Evolutionary conservation across 2,113 vertebrate species (phyloP).

Genomic region (Laticauda laticaudata): DNA sequence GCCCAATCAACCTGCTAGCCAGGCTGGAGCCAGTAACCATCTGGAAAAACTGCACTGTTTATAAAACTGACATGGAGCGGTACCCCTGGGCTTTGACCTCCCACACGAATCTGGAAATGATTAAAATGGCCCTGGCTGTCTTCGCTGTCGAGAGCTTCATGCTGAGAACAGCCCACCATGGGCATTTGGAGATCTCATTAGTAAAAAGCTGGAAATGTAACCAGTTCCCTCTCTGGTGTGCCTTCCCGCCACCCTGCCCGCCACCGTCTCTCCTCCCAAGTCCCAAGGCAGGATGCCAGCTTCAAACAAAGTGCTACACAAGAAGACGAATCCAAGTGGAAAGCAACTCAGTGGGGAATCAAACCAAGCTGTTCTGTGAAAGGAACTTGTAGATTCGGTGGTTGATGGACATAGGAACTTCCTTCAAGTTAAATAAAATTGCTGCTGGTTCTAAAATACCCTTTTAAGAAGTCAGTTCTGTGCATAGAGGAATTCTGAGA

Average conservation of each 20-base stretch:
- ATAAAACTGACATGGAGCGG: conserved; percentile 97
- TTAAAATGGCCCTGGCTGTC: conserved; percentile 79
- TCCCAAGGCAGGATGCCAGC: conserved; percentile 7
- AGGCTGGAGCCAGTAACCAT: conserved; percentile 99
- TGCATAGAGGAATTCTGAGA: too few relatives aligned
- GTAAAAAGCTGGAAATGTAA: conserved; percentile 44
- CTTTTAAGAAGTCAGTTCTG: not conserved
- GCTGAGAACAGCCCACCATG: conserved; percentile 62
- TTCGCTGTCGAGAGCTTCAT: conserved; percentile 57
- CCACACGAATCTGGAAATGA: conserved; percentile 99
- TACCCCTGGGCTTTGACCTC: conserved; percentile 98
- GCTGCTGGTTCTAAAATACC: not conserved
- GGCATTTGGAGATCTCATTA: conserved; percentile 78
- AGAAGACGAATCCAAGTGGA: not conserved
- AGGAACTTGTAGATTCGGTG: not conserved
- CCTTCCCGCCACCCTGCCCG: conserved; percentile 2
- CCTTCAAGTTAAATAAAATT: not conserved
- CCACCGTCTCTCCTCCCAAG: conserved; percentile 34
- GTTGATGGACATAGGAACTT: not conserved
- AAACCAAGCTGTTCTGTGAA: not conserved
- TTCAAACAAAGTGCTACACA: not conserved
- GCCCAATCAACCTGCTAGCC: conserved; percentile 99
- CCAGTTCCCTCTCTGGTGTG: conserved; percentile 14
- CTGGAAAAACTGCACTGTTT: conserved; percentile 99
- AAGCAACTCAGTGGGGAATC: not conserved